These are phyloP conservation scores for Mactromeris polynyma DNA, from an alignment of 2,888 invertebrate species.

Conservation along the genomic window DNA sequence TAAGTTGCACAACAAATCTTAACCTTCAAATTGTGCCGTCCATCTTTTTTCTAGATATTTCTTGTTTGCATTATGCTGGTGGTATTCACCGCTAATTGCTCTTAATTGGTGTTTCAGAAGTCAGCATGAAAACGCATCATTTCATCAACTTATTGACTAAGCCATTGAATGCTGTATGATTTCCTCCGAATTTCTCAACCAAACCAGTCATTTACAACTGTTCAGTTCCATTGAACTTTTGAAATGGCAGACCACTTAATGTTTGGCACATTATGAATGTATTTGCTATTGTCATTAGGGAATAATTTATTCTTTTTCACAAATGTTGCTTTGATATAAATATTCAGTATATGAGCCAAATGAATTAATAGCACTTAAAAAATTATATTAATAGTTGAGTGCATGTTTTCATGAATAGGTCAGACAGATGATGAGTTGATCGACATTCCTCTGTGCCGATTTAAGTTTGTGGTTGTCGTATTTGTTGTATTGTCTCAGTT, in stretches of 20 bases:
- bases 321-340: background rate
- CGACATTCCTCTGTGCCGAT: no score
- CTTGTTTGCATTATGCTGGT: no score
- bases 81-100: no score
- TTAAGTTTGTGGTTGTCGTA: no score
- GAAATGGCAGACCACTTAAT: constrained; percentile 5
- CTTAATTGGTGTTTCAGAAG: no score
- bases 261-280: background rate
- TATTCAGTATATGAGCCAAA: background rate
- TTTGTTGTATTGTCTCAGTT: no score
- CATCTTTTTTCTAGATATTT: no score
- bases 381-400: background rate
- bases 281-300: background rate
- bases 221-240: background rate
- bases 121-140: no score
- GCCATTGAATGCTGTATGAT: background rate
- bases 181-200: background rate
- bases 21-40: no score
- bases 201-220: background rate
- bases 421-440: no score
- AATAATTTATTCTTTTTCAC: background rate
- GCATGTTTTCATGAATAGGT: background rate
- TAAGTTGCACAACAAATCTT: no score
- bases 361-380: background rate
- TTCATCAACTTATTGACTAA: no score